Conservation (phyloP, 2,888 invertebrate species). For the Seira ritae region DNA sequence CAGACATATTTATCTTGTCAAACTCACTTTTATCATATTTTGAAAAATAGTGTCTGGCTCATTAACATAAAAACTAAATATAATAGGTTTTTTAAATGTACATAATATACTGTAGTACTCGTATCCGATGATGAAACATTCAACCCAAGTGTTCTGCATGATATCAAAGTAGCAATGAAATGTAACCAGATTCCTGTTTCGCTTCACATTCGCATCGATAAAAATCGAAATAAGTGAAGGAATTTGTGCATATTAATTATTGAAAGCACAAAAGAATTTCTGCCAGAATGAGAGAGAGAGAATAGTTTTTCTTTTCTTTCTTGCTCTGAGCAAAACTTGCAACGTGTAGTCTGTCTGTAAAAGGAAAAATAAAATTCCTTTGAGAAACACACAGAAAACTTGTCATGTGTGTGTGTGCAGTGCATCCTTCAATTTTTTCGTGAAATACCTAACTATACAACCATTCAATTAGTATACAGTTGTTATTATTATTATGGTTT, state of each 20-base stretch:
- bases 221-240: conserved; percentile 28
- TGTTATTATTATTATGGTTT: conserved; percentile 7
- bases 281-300: conserved; percentile 16
- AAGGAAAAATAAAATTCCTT: conserved; percentile 19
- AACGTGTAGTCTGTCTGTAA: conserved; percentile 29
- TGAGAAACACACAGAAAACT: neutral
- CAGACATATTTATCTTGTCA: neutral
- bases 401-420: neutral
- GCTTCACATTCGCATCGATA: conserved; percentile 1
- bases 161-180: neutral
- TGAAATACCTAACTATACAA: conserved; percentile 3
- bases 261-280: conserved; percentile 59
- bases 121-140: neutral
- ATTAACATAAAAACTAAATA: conserved; percentile 6
- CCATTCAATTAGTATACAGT: conserved; percentile 8
- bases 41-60: conserved; percentile 7
- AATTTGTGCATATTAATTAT: conserved; percentile 62
- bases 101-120: no score
- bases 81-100: neutral
- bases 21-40: neutral
- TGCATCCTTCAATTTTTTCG: conserved; percentile 3
- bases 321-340: conserved; percentile 26
- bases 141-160: neutral
- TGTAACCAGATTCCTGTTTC: conserved; percentile 1
- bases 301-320: conserved; percentile 26